Base-by-base conservation (phyloP, 2,113 vertebrate genomes). In the Tragulus kanchil region DNA sequence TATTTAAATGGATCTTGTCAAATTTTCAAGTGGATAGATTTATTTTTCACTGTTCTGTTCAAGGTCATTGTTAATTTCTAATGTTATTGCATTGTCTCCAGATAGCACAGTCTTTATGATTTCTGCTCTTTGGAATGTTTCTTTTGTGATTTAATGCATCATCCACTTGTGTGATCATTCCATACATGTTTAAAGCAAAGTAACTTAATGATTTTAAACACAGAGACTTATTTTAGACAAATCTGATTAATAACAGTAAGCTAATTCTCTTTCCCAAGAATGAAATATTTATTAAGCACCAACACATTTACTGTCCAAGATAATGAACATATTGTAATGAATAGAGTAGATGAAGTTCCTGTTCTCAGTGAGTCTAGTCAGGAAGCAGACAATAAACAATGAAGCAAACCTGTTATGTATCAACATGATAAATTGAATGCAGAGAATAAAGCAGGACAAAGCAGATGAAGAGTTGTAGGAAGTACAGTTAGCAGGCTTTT, bases 51-150 rank as follows among this genome's bases (percentile, higher is more conserved):
- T n/a, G 1, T 75, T 62, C 62, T 10, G 3, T 45, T n/a, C 19
- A 87, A 87, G 28, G n/a, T 67, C 16, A 90, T 64, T 86, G 8
- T 73, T 90, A 23, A 92, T 92, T 89, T 69, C 28, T 84, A 50
- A 79, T 78, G 61, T 90, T 54, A 78, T 16, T 82, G 1, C 16
- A 8, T 65, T 45, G 1, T 84, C 42, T 97, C 94, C 14, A 92
- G 16, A 69, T 81, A 61, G 88, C 28, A 11, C 16, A 65, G 23
- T 6, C 5, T 96, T 86, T 84, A 78, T 95, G 31, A 45, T 90
- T 56, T 85, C 61, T 87, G 15, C 8, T 48, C 11, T 82, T 79
- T 67, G 23, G 52, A 8, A 31, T 54, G 67, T 58, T 95, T 95
- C 42, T 6, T 85, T 77, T 75, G 42, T 61, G 26, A 21, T 61